A percentile compares a stretch with the other conserved stretches of the same genome.
Evolutionary conservation across 2,888 invertebrate species (phyloP).

Genomic region (Sphaeridia pumilis): DNA sequence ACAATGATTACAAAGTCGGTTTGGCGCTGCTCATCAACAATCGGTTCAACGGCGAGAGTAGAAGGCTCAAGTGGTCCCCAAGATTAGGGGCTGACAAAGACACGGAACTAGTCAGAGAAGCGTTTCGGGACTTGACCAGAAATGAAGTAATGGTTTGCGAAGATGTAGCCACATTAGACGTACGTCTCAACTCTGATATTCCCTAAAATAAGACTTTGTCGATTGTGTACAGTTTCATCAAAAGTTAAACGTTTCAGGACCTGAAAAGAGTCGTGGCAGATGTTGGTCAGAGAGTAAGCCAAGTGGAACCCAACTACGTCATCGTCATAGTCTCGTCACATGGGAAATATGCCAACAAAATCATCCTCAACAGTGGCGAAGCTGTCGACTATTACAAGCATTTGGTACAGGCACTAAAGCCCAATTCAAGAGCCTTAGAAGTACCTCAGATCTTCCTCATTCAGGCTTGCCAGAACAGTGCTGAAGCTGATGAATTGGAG

Average conservation of each 20-base stretch:
- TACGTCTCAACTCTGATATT: no score
- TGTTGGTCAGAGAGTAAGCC: neutral
- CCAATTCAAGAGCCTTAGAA: neutral
- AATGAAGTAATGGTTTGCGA: neutral
- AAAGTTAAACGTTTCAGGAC: no score
- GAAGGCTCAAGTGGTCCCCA: no score
- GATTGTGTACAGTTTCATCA: no score
- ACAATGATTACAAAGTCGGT: no score
- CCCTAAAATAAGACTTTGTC: no score
- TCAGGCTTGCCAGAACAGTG: no score
- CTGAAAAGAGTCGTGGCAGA: neutral
- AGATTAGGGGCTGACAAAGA: neutral
- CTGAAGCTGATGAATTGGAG: no score
- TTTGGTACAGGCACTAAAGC: neutral
- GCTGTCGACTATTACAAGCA: neutral
- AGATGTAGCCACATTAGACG: neutral
- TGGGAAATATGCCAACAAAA: neutral
- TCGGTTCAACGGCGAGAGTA: no score
- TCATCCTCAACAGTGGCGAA: neutral
- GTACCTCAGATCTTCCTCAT: neutral
- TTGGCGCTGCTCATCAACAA: no score
- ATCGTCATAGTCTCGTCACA: neutral
- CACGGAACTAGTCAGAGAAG: neutral
- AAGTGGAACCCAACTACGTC: neutral
- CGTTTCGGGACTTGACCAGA: neutral